Evolutionary conservation across 1,140 invertebrate species (phyloP), one percentile per base, ranked within the genome.

Genomic region (Parapsyche elsis): DNA sequence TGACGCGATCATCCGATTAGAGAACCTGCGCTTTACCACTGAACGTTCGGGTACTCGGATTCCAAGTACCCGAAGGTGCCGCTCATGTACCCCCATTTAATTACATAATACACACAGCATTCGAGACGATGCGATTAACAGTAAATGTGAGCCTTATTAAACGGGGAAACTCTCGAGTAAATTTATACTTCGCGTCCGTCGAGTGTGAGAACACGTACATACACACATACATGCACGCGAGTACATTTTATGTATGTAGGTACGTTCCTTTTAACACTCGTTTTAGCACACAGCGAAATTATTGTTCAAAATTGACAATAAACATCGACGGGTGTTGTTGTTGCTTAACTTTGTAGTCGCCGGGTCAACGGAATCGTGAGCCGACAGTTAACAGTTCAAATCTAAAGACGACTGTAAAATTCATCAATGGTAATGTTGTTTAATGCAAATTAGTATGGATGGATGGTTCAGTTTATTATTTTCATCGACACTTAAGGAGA

Each of bases 1-100:
- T 79, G 81, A 64, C 21, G 70, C 53, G 78, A 81, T 81, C 78
- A 57, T 74, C 73, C 49, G 81, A 81, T 81, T 80, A 81, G 81
- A 81, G 81, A 73, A 76, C 79, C 45, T 70, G 80, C 61, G 53
- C 77, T 46, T 61, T 30, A 76, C 53, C 24, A 16, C 71, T 73
- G 45, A 19, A 61, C 23, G 9, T 76, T 74, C 38, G 24, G 16
- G 21, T 38, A 30, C 21, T 67, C 24, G 26, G 9, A 71, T 71
- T 38, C 16, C 9, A 45, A 26, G 16, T 24, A 30, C 23, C 67
- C 30, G 30, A 38, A n/a, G n/a, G n/a, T 19, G 61, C 61, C 10
- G 24, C 61, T 38, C 61, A 19, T 67, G 61, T 30, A 73, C 30
- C 64, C 64, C 24, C 24, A 12, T 67, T 67, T 67, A 67, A 67